A percentile compares a stretch with the other conserved stretches of the same genome.
Conservation (phyloP, 2,888 invertebrate species). For the Unio delphinus region DNA sequence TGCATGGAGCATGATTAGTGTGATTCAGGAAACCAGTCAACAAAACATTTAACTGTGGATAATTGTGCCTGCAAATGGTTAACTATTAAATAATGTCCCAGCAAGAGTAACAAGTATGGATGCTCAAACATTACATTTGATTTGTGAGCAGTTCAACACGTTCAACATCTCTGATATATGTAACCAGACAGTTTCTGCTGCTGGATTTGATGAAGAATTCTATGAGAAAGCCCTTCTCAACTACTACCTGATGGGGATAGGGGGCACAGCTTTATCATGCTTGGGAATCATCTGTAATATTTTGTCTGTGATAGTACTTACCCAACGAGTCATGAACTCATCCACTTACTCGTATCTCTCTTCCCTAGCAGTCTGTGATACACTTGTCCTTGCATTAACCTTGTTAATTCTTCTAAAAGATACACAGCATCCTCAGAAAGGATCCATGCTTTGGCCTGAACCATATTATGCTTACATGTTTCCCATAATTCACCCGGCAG, state of each 20-base stretch:
- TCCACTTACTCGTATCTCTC: constrained; percentile 70
- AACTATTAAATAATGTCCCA: too few relatives aligned
- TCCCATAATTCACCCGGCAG: constrained; percentile 66
- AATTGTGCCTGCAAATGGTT: too few relatives aligned
- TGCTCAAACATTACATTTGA: too few relatives aligned
- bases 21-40: too few relatives aligned
- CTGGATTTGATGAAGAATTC: too few relatives aligned
- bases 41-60: too few relatives aligned
- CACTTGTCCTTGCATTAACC: constrained; percentile 64
- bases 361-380: constrained; percentile 68
- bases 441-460: constrained; percentile 36
- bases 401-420: constrained; percentile 63
- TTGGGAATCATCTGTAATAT: constrained; percentile 69
- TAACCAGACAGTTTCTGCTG: too few relatives aligned
- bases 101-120: too few relatives aligned
- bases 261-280: constrained; percentile 63
- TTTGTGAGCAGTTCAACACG: too few relatives aligned
- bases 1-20: too few relatives aligned
- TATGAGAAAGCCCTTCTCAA: constrained; percentile 46
- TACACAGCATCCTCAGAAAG: constrained; percentile 42
- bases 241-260: constrained; percentile 68
- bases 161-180: too few relatives aligned
- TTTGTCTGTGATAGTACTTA: constrained; percentile 66
- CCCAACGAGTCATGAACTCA: constrained; percentile 62
- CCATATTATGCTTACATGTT: constrained; percentile 60